Evolutionary conservation across 2,113 vertebrate species (phyloP).

Genomic region (Apeltes quadracus): DNA sequence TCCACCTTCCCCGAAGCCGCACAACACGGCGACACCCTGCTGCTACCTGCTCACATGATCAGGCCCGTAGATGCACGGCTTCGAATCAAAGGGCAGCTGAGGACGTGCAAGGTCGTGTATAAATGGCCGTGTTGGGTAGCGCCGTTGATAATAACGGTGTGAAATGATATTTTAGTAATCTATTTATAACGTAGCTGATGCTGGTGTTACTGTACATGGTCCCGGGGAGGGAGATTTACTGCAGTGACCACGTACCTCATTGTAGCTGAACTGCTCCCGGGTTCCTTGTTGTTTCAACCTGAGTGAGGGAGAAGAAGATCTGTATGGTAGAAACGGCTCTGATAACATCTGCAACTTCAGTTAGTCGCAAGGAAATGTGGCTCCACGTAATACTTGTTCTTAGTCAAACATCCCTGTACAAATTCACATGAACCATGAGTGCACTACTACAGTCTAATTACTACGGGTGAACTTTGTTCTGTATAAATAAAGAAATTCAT

Average conservation of each 20-base stretch:
- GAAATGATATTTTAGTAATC: slow-evolving; percentile 53
- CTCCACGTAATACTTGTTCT: background rate
- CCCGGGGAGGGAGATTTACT: slow-evolving; percentile 22
- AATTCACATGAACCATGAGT: background rate
- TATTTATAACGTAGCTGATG: slow-evolving; percentile 56
- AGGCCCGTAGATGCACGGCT: slow-evolving; percentile 6
- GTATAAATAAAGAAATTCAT: background rate
- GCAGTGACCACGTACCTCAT: slow-evolving; percentile 76
- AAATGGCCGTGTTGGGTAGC: slow-evolving; percentile 60
- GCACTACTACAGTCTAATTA: background rate
- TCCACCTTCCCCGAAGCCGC: slow-evolving; percentile 24
- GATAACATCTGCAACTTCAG: background rate
- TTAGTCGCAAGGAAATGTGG: background rate
- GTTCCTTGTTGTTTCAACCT: slow-evolving; percentile 85
- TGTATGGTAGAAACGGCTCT: background rate
- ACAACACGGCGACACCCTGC: slow-evolving; percentile 11
- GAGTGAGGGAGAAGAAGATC: slow-evolving; percentile 37
- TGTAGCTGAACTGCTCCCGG: slow-evolving; percentile 85
- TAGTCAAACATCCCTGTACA: background rate
- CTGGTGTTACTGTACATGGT: slow-evolving; percentile 48
- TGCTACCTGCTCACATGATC: slow-evolving; percentile 14
- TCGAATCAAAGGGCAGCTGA: slow-evolving; percentile 19
- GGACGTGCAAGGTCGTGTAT: slow-evolving; percentile 60
- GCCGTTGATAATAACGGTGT: slow-evolving; percentile 38
- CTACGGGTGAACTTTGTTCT: background rate